A percentile compares a stretch with the other conserved stretches of the same genome.
These are phyloP conservation scores for Orthonevra nobilis DNA, from an alignment of 2,888 invertebrate genomes.

Conservation along the genomic window DNA sequence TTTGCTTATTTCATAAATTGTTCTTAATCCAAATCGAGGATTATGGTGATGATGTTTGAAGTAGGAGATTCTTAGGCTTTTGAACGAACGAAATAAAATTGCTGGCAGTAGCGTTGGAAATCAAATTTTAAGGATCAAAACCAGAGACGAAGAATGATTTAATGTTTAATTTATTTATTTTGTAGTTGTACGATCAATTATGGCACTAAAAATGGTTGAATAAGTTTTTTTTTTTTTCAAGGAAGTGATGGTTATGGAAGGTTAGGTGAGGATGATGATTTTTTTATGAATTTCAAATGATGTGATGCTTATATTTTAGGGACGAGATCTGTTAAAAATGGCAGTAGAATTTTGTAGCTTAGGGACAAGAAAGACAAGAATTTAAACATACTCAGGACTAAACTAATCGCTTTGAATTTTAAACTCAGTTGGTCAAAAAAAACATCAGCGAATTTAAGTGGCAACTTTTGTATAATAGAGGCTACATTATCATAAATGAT, in stretches of 20 bases:
- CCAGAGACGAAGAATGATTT: conserved; percentile 4
- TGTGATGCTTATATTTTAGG: conserved; percentile 1
- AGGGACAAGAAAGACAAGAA: too few relatives aligned
- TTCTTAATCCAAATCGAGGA: conserved; percentile 52
- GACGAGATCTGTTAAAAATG: conserved; percentile 27
- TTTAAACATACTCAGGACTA: too few relatives aligned
- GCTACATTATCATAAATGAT: too few relatives aligned
- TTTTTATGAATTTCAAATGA: neutral
- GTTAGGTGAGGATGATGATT: neutral
- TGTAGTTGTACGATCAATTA: conserved; percentile 54
- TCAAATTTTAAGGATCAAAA: conserved; percentile 24
- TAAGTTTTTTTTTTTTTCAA: neutral
- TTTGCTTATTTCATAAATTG: too few relatives aligned
- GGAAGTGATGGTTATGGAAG: neutral
- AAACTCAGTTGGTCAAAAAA: too few relatives aligned
- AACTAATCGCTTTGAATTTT: too few relatives aligned
- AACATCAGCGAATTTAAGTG: too few relatives aligned
- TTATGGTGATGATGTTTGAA: conserved; percentile 14
- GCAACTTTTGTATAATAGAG: too few relatives aligned
- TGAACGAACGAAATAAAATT: conserved; percentile 27
- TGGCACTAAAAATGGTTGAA: conserved; percentile 57
- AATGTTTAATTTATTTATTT: conserved; percentile 20
- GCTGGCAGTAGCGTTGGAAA: conserved; percentile 8
- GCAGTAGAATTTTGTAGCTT: conserved; percentile 39
- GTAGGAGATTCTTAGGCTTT: conserved; percentile 32